Evolutionary conservation across 2,888 invertebrate genomes (phyloP), one percentile per base, ranked within the genome.

Genomic region (Fabriciana adippe): DNA sequence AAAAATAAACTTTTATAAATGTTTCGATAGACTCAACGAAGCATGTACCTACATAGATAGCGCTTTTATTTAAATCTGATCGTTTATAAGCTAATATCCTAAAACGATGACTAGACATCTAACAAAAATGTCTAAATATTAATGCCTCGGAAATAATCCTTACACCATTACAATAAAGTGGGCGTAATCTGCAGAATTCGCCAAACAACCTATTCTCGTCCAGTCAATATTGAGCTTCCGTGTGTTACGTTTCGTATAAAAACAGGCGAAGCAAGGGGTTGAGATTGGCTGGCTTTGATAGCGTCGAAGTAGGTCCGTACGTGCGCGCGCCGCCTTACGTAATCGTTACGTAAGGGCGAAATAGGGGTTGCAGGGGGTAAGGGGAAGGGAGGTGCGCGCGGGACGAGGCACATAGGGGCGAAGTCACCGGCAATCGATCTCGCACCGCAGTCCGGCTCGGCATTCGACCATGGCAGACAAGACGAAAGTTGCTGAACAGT

Each of bases 391-490:
- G 56, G 68, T 79, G 70, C 76, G 73, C 83, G 69, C 77, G 76
- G 78, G 79, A 76, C 76, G 78, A 67, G 70, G 67, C 75, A 74
- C 70, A 73, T 79, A 77, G 83, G 85, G 89, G 87, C 86, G 82
- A 87, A 86, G 81, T 79, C 81, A 82, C 80, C 79, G 80, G 78
- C 86, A 88, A 90, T 90, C 90, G 90, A 91, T 90, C 84, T 83
- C 74, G 75, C 80, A 80, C 88, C 89, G 88, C 90, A 91, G 93
- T 91, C 85, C 84, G 88, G 82, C 84, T 79, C 78, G 78, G 87
- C 87, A 81, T 82, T 86, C 84, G 83, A 90, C 78, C 85, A 96
- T 96, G 95, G 96, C 96, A 90, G 96, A 96, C 93, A 96, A 96
- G 93, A 90, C 81, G 51, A 95, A 95, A 87, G 94, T 94, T 82